These are phyloP conservation scores for Parascotia fuliginaria DNA, from an alignment of 2,888 invertebrate species.

Conservation along the genomic window DNA sequence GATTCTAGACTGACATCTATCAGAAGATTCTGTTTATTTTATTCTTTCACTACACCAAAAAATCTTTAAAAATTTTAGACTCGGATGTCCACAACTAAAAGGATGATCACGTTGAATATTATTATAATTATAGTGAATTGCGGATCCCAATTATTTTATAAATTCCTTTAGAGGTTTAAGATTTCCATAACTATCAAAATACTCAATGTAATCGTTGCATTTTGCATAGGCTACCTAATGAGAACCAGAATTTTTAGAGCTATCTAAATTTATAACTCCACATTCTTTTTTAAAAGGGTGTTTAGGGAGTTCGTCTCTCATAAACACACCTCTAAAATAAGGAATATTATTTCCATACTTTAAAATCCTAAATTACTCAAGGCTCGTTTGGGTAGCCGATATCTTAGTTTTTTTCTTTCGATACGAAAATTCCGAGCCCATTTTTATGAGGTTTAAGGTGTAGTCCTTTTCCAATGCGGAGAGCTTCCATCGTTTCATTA, in stretches of 20 bases:
- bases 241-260: constrained; percentile 40
- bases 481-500: constrained; percentile 8
- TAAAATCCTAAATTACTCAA: constrained; percentile 11
- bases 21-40: constrained; percentile 3
- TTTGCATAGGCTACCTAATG: constrained; percentile 60
- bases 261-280: constrained; percentile 50
- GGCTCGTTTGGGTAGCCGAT: constrained; percentile 9
- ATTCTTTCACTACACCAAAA: constrained; percentile 11
- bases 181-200: constrained; percentile 62
- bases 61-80: constrained; percentile 41
- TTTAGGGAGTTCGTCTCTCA: constrained; percentile 20
- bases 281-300: constrained; percentile 39
- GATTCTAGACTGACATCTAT: constrained; percentile 4
- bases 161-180: constrained; percentile 49
- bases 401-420: constrained; percentile 4
- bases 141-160: constrained; percentile 34
- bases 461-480: constrained; percentile 4
- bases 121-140: constrained; percentile 43
- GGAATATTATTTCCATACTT: constrained; percentile 16
- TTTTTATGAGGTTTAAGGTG: constrained; percentile 6
- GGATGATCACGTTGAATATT: constrained; percentile 44
- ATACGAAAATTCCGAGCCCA: constrained; percentile 6
- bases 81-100: constrained; percentile 48
- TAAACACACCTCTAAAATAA: constrained; percentile 45
- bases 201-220: constrained; percentile 42